Evolutionary conservation across 2,888 invertebrate genomes (phyloP).

Genomic region (Hoplodrina ambigua): DNA sequence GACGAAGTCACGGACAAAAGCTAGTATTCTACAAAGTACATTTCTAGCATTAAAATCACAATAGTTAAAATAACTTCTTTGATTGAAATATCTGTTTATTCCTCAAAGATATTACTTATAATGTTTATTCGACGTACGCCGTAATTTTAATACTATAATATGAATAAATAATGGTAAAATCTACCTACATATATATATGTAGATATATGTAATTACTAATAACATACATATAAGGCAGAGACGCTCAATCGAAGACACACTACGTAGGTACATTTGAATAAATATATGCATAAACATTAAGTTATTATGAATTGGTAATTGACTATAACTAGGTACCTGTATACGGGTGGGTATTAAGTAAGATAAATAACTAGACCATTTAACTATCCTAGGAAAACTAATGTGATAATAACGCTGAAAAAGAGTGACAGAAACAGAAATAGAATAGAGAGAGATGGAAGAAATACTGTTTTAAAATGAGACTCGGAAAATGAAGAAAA

Average conservation of each 20-base stretch:
- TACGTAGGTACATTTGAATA: conserved; percentile 31
- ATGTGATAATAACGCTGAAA: too few species aligned
- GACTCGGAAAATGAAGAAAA: too few species aligned
- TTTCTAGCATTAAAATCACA: too few species aligned
- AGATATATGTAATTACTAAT: conserved; percentile 21
- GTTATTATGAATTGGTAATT: conserved; percentile 39
- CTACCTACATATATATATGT: background rate
- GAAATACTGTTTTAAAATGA: too few species aligned
- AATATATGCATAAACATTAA: conserved; percentile 31
- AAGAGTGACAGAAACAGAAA: too few species aligned
- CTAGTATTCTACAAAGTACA: too few species aligned
- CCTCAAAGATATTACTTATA: background rate
- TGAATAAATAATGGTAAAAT: conserved; percentile 22
- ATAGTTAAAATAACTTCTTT: background rate
- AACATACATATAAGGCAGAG: conserved; percentile 40
- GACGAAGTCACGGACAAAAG: too few species aligned
- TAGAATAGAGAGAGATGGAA: too few species aligned
- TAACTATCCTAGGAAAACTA: background rate
- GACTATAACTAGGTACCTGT: background rate
- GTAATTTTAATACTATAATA: conserved; percentile 8
- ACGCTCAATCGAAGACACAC: conserved; percentile 24
- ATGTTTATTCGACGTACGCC: conserved; percentile 8
- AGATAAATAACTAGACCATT: conserved; percentile 20
- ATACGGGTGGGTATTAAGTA: conserved; percentile 1
- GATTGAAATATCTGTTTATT: background rate